Base-by-base conservation (phyloP, 2,888 invertebrate genomes). In the Allygus modestus region DNA sequence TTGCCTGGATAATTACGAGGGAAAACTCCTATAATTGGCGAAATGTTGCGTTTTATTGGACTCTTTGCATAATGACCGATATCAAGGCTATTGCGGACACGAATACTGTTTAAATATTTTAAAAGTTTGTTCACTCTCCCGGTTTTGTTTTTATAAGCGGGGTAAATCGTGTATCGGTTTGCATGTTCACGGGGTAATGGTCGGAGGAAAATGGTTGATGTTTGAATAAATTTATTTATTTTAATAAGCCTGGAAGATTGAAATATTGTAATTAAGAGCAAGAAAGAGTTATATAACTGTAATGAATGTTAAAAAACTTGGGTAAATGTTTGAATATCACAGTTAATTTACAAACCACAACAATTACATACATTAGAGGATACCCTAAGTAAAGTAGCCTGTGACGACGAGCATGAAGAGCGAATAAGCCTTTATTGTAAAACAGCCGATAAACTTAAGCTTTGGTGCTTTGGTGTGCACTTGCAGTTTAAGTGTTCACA, bases 1-100 rank as follows among this genome's bases (percentile, higher is more conserved):
- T 79, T 20, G 23, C 79, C 46, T 20, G 20, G 54, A 58, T 79
- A 79, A 79, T 79, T 79, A 79, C 79, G 26, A 28, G 26, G 51
- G 20, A 58, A 77, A 79, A 79, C 58, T 54, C 58, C 46, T 20
- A 51, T 79, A 79, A 79, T 79, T 58, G 79, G 79, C 58, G 46
- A 79, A 79, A 79, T 79, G 54, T 79, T 28, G 33, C 79, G 51
- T 79, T 79, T 79, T 79, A 79, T 79, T 58, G 51, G 79, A 26
- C 37, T 28, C 23, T 79, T 58, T 54, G 58, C 58, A 58, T 79
- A 79, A 79, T 79, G 33, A 12, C 79, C 37, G 37, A 37, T 79
- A 79, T 79, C 79, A 20, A 79, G 43, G 54, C 79, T 31, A 79
- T 79, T 20, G 77, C 77, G 77, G 28, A 51, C 51, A 43, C 28